Conservation (phyloP, 2,888 invertebrate species). For the Noctua pronuba region DNA sequence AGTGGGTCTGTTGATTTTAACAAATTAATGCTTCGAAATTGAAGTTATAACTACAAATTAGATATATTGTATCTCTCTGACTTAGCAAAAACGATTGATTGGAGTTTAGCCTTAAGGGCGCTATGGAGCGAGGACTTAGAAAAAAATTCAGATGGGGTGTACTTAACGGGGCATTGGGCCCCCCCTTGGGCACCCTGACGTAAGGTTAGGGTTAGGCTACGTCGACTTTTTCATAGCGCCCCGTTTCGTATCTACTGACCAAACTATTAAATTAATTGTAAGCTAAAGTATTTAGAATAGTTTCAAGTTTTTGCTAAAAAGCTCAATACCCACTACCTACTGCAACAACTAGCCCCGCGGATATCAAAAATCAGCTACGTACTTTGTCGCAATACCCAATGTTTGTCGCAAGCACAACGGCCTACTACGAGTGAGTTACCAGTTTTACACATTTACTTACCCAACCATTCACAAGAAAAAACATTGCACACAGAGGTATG, state of each 20-base stretch:
- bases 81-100: too few species aligned
- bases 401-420: conserved; percentile 52
- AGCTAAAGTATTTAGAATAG: neutral
- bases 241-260: too few species aligned
- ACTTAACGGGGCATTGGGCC: too few species aligned
- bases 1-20: conserved; percentile 1
- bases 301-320: conserved; percentile 3
- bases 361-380: conserved; percentile 53
- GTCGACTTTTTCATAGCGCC: too few species aligned
- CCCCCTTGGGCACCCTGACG: too few species aligned
- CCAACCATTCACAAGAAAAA: conserved; percentile 29
- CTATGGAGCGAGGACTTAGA: too few species aligned
- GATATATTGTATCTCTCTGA: too few species aligned
- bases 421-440: conserved; percentile 11
- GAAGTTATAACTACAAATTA: too few species aligned
- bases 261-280: neutral
- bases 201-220: too few species aligned
- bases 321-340: neutral
- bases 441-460: conserved; percentile 34
- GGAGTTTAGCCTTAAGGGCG: too few species aligned
- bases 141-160: too few species aligned
- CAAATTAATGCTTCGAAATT: conserved; percentile 3
- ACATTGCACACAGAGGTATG: neutral
- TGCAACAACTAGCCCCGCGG: conserved; percentile 35
- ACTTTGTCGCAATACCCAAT: conserved; percentile 56